Percentiles rank a stretch among this genome's conserved stretches.
phyloP scores from a whole-genome alignment of 2,797 vertebrate species.

The Falco columbarius region DNA sequence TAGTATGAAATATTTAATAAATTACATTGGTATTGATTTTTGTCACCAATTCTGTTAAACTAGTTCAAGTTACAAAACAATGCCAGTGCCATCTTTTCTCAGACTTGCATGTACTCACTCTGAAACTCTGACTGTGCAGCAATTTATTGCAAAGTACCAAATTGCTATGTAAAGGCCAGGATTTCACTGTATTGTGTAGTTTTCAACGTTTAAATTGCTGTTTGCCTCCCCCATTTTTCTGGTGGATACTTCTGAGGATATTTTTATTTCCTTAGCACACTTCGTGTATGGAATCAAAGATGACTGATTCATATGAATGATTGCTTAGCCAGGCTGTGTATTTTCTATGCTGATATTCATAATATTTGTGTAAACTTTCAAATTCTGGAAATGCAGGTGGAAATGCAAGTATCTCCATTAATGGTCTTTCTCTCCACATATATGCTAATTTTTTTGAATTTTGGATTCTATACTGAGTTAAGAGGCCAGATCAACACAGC shows the following conservation, averaged over 20 bases:
- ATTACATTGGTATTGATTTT: not conserved
- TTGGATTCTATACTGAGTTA: not conserved
- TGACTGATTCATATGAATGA: not conserved
- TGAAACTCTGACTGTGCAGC: not conserved
- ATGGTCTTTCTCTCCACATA: not conserved
- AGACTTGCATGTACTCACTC: not conserved
- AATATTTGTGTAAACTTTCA: not conserved
- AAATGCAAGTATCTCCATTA: not conserved
- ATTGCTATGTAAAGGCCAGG: not conserved
- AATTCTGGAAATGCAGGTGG: not conserved
- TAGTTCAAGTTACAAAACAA: not conserved
- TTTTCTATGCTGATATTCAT: not conserved
- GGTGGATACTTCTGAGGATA: not conserved
- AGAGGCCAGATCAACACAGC: not conserved
- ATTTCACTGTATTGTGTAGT: not conserved
- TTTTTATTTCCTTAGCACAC: not conserved
- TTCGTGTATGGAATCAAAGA: not conserved
- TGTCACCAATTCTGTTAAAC: not conserved
- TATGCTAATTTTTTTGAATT: not conserved
- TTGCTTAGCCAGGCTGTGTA: not conserved
- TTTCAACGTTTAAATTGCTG: not conserved
- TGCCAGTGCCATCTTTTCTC: not conserved
- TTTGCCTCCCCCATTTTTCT: not conserved
- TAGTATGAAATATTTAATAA: not conserved
- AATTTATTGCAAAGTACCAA: not conserved